Evolutionary conservation across 2,797 vertebrate genomes (phyloP).

Genomic region (Taenioides sp.): DNA sequence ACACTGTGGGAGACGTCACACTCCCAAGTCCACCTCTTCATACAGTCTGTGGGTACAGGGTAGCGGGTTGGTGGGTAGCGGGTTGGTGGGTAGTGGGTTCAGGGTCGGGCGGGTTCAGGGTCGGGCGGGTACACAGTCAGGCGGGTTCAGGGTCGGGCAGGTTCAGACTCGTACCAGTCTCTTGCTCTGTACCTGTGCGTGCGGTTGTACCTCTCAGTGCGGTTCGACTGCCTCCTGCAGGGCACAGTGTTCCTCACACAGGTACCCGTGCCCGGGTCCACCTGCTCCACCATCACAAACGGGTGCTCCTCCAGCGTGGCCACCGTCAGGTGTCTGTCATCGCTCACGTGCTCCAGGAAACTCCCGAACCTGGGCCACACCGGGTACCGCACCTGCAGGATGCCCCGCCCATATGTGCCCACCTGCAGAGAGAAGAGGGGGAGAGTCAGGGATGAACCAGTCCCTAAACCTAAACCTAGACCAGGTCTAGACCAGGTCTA

Average conservation of each 20-base stretch:
- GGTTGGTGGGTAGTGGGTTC: too few species aligned
- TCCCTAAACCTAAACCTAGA: not conserved
- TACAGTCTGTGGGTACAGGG: too few species aligned
- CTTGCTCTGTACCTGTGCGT: slow-evolving; percentile 1
- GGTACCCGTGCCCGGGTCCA: slow-evolving; percentile 88
- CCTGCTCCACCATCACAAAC: slow-evolving; percentile 96
- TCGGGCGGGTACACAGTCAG: too few species aligned
- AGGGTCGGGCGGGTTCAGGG: too few species aligned
- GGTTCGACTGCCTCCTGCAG: slow-evolving; percentile 91
- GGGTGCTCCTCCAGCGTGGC: slow-evolving; percentile 96
- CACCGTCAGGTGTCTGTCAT: slow-evolving; percentile 92
- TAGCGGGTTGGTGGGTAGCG: too few species aligned
- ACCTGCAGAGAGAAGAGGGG: not conserved
- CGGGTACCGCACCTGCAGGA: slow-evolving; percentile 93
- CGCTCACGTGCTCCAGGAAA: slow-evolving; percentile 87
- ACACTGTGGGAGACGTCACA: too few species aligned
- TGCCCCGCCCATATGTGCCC: slow-evolving; percentile 71
- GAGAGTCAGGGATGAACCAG: not conserved
- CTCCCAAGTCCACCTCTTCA: too few species aligned
- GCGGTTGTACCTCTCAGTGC: slow-evolving; percentile 72
- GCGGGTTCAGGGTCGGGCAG: too few species aligned
- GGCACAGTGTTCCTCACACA: slow-evolving; percentile 96
- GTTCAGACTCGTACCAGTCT: too few species aligned
- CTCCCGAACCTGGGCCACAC: slow-evolving; percentile 93
- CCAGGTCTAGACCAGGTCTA: too few species aligned